phyloP scores from a whole-genome alignment of 2,797 vertebrate species.

The Malacoctenus gilli region DNA sequence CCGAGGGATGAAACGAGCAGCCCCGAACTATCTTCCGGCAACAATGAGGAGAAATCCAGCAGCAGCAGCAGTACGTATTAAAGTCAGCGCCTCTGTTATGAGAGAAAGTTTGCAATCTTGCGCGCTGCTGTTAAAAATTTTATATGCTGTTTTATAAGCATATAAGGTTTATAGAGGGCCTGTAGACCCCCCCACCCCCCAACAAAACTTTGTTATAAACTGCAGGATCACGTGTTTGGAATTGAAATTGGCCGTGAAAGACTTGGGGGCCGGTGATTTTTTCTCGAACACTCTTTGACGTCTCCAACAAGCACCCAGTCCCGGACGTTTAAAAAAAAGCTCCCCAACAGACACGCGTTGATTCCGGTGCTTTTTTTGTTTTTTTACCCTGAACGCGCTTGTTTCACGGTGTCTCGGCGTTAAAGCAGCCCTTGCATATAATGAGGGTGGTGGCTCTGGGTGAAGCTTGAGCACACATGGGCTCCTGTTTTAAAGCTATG shows the following conservation, averaged over 20 bases:
- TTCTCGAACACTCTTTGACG: slow-evolving; percentile 35
- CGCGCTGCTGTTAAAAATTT: slow-evolving; percentile 97
- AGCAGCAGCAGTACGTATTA: slow-evolving; percentile 95
- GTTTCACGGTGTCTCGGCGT: slow-evolving; percentile 70
- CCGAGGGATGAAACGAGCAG: slow-evolving; percentile 93
- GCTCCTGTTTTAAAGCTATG: slow-evolving; percentile 52
- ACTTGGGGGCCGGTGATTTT: slow-evolving; percentile 68
- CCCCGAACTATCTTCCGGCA: slow-evolving; percentile 97
- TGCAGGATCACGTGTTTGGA: slow-evolving; percentile 96
- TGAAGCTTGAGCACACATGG: slow-evolving; percentile 46
- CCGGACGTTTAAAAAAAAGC: slow-evolving; percentile 38
- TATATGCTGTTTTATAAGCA: slow-evolving; percentile 99
- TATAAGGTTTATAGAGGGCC: slow-evolving; percentile 99
- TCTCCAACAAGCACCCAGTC: slow-evolving; percentile 23
- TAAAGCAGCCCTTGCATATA: slow-evolving; percentile 64
- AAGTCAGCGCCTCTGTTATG: slow-evolving; percentile 87
- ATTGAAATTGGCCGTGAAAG: slow-evolving; percentile 99
- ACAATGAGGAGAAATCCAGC: slow-evolving; percentile 98
- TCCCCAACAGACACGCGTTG: slow-evolving; percentile 12
- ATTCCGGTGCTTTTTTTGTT: slow-evolving; percentile 4
- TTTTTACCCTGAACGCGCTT: slow-evolving; percentile 46
- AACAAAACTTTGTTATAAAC: slow-evolving; percentile 99
- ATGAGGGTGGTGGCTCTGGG: slow-evolving; percentile 59
- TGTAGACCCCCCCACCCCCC: slow-evolving; percentile 87
- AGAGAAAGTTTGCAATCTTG: slow-evolving; percentile 94